Base-by-base conservation (phyloP, 2,113 vertebrate species). In the Corythoichthys haematopterus region DNA sequence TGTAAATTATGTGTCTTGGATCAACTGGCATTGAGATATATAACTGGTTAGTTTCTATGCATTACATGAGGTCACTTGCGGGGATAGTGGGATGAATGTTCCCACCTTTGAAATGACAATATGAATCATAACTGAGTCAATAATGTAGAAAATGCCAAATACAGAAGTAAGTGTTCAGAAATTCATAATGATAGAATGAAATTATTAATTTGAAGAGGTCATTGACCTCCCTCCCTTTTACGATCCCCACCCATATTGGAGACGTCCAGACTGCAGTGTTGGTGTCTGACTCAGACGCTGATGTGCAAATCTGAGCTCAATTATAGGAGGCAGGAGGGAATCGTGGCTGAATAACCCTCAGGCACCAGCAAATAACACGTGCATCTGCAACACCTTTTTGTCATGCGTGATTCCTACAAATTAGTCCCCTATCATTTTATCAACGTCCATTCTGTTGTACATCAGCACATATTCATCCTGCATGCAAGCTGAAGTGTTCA, bases 281-380 rank as follows among this genome's bases (percentile, higher is more conserved):
- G 79, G 78, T 74, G 75, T 84, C 63, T 90, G 87, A 88, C 62
- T 89, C 87, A 88, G 74, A 69, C 35, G 16, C 61, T 66, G 66
- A 78, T 69, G 61, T 55, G 2, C 64, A 53, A 16, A 55, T 57
- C 33, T 57, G 55, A 57, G 55, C 55, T 57, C 55, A 57, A 57
- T 57, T 57, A 57, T 36, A 57, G 55, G 55, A 57, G 35, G 33
- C 33, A 57, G 35, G 55, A 36, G 55, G 35, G 55, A 57, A 15
- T 57, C 55, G 12, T 33, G 35, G 28, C 60, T 46, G 40, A 45
- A 43, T 62, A 28, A 33, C 20, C 43, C 60, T 62, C 60, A 28
- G 60, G 60, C 60, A 62, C 43, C 20, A 33, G 20, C 40, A 45
- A 45, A 45, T 61, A 61, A 61, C 59, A 15, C n/a, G n/a, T 9